Base-by-base conservation (phyloP, 2,113 vertebrate genomes). In the Oxyruncus cristatus region DNA sequence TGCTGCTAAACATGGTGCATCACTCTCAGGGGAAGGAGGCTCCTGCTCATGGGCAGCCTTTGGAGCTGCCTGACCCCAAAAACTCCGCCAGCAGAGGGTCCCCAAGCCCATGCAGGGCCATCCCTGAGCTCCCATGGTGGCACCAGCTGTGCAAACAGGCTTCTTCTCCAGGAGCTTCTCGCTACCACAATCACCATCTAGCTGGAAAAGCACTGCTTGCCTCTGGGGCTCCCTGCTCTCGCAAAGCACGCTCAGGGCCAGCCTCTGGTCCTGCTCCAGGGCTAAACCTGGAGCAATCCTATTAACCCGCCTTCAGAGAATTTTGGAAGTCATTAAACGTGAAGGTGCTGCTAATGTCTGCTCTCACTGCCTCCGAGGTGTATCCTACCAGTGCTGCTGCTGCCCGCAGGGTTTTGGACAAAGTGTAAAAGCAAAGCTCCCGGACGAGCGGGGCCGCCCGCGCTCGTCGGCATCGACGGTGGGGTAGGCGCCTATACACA, bases 371-470 rank as follows among this genome's bases (percentile, higher is more conserved):
- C 58, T 83, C 92, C 11, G 6, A 94, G 92, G 61, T 72, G 77
- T 24, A 67, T 83, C 92, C 93, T 95, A 93, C 90, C 85, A 62
- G 75, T 89, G 91, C 81, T 65, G 89, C 89, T 89, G 79, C 92
- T 91, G 81, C 89, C 90, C 27, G 3, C 75, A 91, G 85, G 89
- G 93, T 28, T 88, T 94, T 79, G 13, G 53, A 95, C 90, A 85
- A 30, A 65, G 92, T 95, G 94, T 87, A 74, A 96, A 97, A 97
- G 97, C 97, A 96, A 97, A 96, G 95, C 96, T 97, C 97, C 95
- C 39, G 93, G 9, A 63, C 3, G 73, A 71, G 91, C 21, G 19
- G 80, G 86, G 85, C 88, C 12, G 4, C 86, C 55, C 6, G 37
- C 11, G 8, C 53, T 65, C 19, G 46, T 58, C 8, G 75, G 66